Conservation (phyloP, 2,797 vertebrate species). For the Acipenser ruthenus region DNA sequence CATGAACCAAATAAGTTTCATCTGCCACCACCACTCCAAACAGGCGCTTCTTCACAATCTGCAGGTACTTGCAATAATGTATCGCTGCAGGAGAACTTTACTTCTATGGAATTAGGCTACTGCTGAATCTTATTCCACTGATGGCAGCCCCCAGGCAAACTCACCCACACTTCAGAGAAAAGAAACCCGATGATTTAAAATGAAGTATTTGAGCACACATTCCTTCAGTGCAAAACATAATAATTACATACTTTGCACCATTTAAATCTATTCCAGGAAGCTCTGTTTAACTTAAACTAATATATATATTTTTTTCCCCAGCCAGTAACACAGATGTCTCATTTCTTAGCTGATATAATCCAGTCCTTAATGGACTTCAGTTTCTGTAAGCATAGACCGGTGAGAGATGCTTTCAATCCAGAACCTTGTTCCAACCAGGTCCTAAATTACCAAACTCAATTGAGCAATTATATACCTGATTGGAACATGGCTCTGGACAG, state of each 20-base stretch:
- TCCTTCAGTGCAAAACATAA: not conserved
- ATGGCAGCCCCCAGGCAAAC: not conserved
- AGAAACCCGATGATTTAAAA: not conserved
- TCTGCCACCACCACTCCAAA: no score
- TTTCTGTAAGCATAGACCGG: constrained; percentile 34
- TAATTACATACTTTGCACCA: not conserved
- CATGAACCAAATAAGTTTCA: no score
- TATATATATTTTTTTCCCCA: constrained; percentile 31
- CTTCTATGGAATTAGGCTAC: not conserved
- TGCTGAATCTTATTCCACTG: not conserved
- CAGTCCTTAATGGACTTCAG: constrained; percentile 39
- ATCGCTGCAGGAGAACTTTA: not conserved
- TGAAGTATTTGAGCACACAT: not conserved
- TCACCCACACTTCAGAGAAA: not conserved
- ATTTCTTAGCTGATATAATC: constrained; percentile 26
- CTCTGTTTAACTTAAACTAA: not conserved
- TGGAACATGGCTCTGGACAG: no score
- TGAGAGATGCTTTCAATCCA: no score
- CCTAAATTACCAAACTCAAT: no score
- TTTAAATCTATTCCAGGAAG: not conserved
- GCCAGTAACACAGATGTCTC: constrained; percentile 3
- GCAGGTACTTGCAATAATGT: not conserved
- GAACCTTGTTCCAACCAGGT: no score
- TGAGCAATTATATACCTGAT: no score
- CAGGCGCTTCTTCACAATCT: no score